These are phyloP conservation scores for Tringa solitaria DNA, from an alignment of 2,113 vertebrate genomes.

Conservation along the genomic window DNA sequence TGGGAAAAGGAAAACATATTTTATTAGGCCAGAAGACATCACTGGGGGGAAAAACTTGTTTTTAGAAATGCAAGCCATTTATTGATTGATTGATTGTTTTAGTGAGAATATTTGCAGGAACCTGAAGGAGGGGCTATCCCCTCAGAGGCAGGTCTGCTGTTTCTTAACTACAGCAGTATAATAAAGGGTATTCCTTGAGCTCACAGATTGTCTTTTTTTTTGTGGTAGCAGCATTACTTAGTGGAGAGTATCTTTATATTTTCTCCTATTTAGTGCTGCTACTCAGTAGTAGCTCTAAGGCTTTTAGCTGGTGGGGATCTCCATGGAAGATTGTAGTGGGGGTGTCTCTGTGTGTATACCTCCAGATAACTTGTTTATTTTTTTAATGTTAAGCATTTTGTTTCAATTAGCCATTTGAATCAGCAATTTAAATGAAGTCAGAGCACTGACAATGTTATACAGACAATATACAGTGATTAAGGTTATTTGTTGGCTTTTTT, in stretches of 20 bases:
- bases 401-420: background rate
- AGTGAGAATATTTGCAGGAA: background rate
- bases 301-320: background rate
- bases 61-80: background rate
- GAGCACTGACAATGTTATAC: background rate
- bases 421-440: background rate
- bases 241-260: background rate
- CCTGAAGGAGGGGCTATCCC: background rate
- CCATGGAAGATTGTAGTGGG: background rate
- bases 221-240: background rate
- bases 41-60: background rate
- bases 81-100: background rate
- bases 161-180: background rate
- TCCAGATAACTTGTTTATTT: background rate
- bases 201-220: background rate
- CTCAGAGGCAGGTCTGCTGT: background rate
- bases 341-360: background rate
- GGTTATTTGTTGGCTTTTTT: background rate
- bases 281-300: background rate
- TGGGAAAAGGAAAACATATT: no score
- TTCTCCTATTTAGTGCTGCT: background rate
- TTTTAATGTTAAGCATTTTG: background rate
- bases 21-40: no score
- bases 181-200: background rate
- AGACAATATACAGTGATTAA: background rate